Evolutionary conservation across 2,797 vertebrate genomes (phyloP).

Genomic region (Parotocinclus haroldoi): DNA sequence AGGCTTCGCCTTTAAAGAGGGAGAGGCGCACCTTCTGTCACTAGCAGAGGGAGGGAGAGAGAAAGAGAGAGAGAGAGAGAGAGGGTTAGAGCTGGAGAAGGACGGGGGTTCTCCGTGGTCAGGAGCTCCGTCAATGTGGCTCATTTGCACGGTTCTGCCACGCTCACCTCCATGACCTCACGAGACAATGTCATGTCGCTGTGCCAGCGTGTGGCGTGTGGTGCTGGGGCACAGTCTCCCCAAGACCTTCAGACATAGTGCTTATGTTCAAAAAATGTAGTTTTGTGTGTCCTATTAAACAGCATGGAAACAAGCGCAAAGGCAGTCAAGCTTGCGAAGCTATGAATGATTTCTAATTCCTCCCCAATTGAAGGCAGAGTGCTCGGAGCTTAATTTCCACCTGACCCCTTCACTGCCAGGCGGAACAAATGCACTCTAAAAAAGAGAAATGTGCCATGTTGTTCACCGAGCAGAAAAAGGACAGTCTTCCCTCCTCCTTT

Average conservation of each 20-base stretch:
- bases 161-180: constrained; percentile 50
- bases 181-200: constrained; percentile 45
- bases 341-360: constrained; percentile 42
- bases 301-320: constrained; percentile 27
- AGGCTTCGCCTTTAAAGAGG: constrained; percentile 75
- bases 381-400: constrained; percentile 48
- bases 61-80: constrained; percentile 9
- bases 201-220: constrained; percentile 32
- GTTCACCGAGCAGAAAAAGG: constrained; percentile 53
- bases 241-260: constrained; percentile 36
- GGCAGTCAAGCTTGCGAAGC: constrained; percentile 43
- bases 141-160: constrained; percentile 48
- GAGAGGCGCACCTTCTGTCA: constrained; percentile 61
- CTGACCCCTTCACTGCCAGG: constrained; percentile 47
- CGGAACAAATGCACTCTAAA: constrained; percentile 50
- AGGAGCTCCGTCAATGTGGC: constrained; percentile 46
- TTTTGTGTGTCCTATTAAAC: constrained; percentile 40
- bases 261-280: constrained; percentile 22
- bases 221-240: constrained; percentile 22
- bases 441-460: constrained; percentile 44
- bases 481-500: constrained; percentile 54
- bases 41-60: constrained; percentile 49
- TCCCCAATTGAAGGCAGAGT: constrained; percentile 47
- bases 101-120: constrained; percentile 43
- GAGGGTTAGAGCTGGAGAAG: neutral